Conservation (phyloP, 2,888 invertebrate species). For the Cylloceria caligata region DNA sequence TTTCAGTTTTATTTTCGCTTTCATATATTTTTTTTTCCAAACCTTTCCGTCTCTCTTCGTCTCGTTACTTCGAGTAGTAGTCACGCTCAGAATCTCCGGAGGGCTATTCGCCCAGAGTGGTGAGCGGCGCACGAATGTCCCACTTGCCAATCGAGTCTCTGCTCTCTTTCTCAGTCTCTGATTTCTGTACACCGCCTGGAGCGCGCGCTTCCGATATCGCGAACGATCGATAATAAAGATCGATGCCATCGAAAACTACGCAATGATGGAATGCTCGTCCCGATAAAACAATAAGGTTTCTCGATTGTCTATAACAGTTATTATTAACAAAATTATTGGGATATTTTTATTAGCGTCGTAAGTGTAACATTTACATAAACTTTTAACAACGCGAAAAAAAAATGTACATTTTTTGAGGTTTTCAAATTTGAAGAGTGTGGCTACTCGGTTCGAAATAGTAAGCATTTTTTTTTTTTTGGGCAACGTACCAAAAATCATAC, state of each 20-base stretch:
- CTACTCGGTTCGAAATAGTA: too few relatives aligned
- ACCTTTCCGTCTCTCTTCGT: conserved; percentile 30
- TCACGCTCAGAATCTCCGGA: conserved; percentile 44
- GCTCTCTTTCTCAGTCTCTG: conserved; percentile 15
- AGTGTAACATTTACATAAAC: background rate
- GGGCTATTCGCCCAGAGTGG: conserved; percentile 31
- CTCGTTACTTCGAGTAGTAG: conserved; percentile 40
- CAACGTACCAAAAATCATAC: too few relatives aligned
- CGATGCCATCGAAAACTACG: conserved; percentile 43
- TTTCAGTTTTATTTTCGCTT: conserved; percentile 10
- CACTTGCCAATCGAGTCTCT: conserved; percentile 34
- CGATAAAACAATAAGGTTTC: too few relatives aligned
- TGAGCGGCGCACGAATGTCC: conserved; percentile 25
- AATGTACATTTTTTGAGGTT: background rate
- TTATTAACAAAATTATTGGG: background rate
- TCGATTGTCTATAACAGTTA: conserved; percentile 1
- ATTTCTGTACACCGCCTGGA: conserved; percentile 39
- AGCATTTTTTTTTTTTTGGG: too few relatives aligned
- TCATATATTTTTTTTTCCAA: background rate
- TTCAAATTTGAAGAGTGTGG: too few relatives aligned
- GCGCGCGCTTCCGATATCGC: conserved; percentile 55
- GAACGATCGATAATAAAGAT: conserved; percentile 34
- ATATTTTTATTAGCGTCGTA: background rate
- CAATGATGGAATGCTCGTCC: background rate
- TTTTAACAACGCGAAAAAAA: too few relatives aligned